Evolutionary conservation across 23 tunicate species (phyloP), one percentile per base, ranked within the genome.

Genomic region (Ascidia mentula): DNA sequence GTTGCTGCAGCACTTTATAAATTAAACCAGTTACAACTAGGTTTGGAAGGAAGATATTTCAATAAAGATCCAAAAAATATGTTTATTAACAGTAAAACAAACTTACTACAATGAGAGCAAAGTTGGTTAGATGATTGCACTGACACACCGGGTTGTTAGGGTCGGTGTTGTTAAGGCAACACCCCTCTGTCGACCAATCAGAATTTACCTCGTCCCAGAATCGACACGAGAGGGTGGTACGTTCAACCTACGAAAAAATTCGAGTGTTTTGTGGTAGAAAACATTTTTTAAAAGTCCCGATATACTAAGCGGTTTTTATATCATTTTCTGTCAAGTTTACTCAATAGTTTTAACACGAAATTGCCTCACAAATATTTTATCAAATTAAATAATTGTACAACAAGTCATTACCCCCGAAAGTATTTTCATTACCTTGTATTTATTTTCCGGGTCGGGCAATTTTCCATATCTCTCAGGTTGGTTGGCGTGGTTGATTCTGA

Each of bases 51-150:
- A n/a, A n/a, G n/a, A n/a, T n/a, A n/a, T n/a, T n/a, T n/a, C n/a
- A n/a, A n/a, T n/a, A n/a, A n/a, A n/a, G n/a, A n/a, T n/a, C n/a
- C n/a, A n/a, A n/a, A n/a, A n/a, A n/a, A 42, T 12, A 42, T 9
- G 24, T 53, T 53, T 1, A 53, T 9, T 53, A 9, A 53, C 7
- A 6, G 13, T 5, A 5, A 53, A 6, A 53, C 65, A 53, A n/a
- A 42, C 89, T 85, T 69, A 85, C 89, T 70, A 85, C 82, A 17
- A 85, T 28, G 5, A 85, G 46, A 32, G 89, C 89, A 69, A 85
- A 85, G 89, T 85, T 85, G 40, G 89, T 85, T 0, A 85, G 72
- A 85, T 85, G 89, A 78, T 77, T 40, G 72, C 89, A 85, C 39
- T 85, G 89, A 78, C 89, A 85, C 34, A 85, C 78, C 40, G 89